Evolutionary conservation across 2,113 vertebrate genomes (phyloP).

Genomic region (Eurypyga helias): DNA sequence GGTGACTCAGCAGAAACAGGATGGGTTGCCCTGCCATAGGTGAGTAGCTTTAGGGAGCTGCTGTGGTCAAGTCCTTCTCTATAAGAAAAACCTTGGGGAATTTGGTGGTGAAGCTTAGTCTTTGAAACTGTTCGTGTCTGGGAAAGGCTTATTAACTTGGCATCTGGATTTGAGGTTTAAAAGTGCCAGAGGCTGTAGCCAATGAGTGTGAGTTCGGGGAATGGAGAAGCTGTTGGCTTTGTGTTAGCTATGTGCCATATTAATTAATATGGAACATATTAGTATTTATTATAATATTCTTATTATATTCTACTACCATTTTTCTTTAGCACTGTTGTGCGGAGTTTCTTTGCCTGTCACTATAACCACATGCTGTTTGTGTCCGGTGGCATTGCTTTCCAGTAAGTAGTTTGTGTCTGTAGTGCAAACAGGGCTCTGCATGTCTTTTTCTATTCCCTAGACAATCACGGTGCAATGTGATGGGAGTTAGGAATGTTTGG

Average conservation of each 20-base stretch:
- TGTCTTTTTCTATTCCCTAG: background rate
- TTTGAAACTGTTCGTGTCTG: background rate
- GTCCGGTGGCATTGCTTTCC: background rate
- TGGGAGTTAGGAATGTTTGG: background rate
- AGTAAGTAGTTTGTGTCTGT: background rate
- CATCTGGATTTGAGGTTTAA: background rate
- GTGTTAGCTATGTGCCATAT: background rate
- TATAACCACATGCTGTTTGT: background rate
- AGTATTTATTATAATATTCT: background rate
- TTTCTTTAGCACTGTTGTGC: background rate
- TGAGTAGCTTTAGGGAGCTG: background rate
- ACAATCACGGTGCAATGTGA: background rate
- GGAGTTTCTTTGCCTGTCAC: background rate
- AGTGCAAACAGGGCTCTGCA: background rate
- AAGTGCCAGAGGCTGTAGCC: background rate
- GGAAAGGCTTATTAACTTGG: background rate
- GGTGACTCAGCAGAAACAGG: background rate
- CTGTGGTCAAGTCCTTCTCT: background rate
- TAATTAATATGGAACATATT: background rate
- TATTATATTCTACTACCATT: background rate
- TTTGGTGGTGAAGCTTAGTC: background rate
- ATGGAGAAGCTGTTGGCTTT: background rate
- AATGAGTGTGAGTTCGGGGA: background rate
- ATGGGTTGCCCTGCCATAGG: background rate
- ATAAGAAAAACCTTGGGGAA: background rate